A percentile compares a stretch with the other conserved stretches of the same genome.
Evolutionary conservation across 2,797 vertebrate species (phyloP).

Genomic region (Fistularia commersonii): DNA sequence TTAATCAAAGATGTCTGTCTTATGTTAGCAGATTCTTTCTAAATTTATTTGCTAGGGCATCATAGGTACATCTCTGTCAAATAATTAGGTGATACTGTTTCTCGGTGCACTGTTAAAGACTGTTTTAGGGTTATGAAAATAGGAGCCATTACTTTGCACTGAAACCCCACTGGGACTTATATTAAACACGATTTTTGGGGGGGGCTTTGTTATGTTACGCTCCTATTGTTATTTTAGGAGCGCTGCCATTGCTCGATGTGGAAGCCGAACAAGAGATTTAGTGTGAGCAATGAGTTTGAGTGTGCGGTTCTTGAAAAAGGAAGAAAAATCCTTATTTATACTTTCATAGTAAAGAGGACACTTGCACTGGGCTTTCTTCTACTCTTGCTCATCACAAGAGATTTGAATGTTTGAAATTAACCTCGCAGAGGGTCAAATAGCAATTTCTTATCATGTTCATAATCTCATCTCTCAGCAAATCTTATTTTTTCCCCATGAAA

Average conservation of each 20-base stretch:
- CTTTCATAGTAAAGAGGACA: background rate
- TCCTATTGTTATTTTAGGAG: too few relatives aligned
- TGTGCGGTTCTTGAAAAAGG: constrained; percentile 5
- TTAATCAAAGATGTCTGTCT: too few relatives aligned
- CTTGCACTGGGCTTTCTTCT: background rate
- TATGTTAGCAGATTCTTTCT: too few relatives aligned
- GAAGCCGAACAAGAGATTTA: background rate
- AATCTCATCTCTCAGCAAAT: background rate
- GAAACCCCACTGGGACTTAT: too few relatives aligned
- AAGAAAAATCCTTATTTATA: background rate
- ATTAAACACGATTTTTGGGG: too few relatives aligned
- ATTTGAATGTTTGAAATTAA: constrained; percentile 9
- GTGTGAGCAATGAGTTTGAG: background rate
- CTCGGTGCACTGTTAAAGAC: too few relatives aligned
- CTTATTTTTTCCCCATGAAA: constrained; percentile 3
- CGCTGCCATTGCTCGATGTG: constrained; percentile 1
- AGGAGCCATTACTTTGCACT: too few relatives aligned
- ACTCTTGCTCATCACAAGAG: constrained; percentile 4
- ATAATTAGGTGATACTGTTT: too few relatives aligned
- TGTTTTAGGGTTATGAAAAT: too few relatives aligned
- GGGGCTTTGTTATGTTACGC: too few relatives aligned
- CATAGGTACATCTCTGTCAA: too few relatives aligned
- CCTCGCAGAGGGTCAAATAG: constrained; percentile 1
- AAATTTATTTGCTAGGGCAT: too few relatives aligned
- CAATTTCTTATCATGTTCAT: background rate